These are phyloP conservation scores for Dendrocopos noguchii DNA, from an alignment of 2,113 vertebrate species.

Conservation along the genomic window DNA sequence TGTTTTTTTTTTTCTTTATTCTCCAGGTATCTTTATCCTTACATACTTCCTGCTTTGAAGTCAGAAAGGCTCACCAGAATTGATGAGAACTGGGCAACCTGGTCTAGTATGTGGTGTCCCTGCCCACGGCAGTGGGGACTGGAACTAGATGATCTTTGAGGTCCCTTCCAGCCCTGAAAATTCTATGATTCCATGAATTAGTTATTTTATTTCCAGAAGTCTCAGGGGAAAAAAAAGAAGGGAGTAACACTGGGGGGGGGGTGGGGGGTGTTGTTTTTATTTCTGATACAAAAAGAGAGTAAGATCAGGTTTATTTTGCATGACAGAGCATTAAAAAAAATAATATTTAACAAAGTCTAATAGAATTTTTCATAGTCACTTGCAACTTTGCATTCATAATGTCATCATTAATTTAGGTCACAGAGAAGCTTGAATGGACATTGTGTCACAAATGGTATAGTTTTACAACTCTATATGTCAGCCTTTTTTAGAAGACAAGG, in stretches of 20 bases:
- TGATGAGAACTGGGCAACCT: no score
- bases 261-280: background rate
- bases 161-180: no score
- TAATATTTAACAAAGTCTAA: background rate
- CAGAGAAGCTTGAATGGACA: background rate
- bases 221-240: background rate
- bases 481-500: background rate
- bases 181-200: no score
- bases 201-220: background rate
- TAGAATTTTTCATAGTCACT: background rate
- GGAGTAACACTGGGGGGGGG: background rate
- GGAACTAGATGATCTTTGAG: no score
- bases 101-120: no score
- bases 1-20: background rate
- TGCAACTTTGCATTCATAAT: background rate
- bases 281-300: background rate
- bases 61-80: background rate
- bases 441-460: background rate
- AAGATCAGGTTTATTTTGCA: background rate
- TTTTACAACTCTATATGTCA: background rate
- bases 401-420: background rate
- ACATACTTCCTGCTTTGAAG: background rate
- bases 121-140: no score
- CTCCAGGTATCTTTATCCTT: background rate
- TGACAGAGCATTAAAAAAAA: background rate